Percentiles rank a stretch among this genome's conserved stretches.
These are phyloP conservation scores for Parasteatoda lunata DNA, from an alignment of 2,888 invertebrate species.

Conservation along the genomic window DNA sequence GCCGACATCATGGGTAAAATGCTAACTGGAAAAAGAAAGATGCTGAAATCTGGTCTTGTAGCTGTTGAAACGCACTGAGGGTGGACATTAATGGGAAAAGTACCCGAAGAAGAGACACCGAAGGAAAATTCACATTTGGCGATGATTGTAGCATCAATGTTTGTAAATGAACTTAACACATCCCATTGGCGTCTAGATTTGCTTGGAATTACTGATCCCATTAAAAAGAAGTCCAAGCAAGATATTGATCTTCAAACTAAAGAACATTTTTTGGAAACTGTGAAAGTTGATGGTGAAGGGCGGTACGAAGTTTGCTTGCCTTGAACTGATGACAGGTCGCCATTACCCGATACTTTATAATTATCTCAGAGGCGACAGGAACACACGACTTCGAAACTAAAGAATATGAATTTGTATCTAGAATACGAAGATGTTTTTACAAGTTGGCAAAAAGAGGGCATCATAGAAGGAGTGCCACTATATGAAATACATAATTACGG, in stretches of 20 bases:
- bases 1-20: no score
- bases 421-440: not conserved
- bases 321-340: slow-evolving; percentile 5
- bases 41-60: no score
- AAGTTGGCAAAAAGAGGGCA: not conserved
- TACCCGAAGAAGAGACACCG: no score
- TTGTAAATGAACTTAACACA: no score
- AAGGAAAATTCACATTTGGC: no score
- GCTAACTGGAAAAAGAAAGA: no score
- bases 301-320: slow-evolving; percentile 1
- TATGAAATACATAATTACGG: no score
- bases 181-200: not conserved
- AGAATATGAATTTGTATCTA: not conserved
- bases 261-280: not conserved
- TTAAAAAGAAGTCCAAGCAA: not conserved
- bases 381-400: not conserved
- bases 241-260: slow-evolving; percentile 22
- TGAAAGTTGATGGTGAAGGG: not conserved
- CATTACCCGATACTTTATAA: not conserved
- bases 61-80: no score
- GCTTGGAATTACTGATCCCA: not conserved
- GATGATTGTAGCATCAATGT: no score
- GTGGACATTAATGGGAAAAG: not conserved
- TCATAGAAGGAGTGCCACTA: not conserved
- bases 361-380: not conserved